Evolutionary conservation across 2,797 vertebrate species (phyloP), one percentile per base, ranked within the genome.

Genomic region (Perodicticus potto): DNA sequence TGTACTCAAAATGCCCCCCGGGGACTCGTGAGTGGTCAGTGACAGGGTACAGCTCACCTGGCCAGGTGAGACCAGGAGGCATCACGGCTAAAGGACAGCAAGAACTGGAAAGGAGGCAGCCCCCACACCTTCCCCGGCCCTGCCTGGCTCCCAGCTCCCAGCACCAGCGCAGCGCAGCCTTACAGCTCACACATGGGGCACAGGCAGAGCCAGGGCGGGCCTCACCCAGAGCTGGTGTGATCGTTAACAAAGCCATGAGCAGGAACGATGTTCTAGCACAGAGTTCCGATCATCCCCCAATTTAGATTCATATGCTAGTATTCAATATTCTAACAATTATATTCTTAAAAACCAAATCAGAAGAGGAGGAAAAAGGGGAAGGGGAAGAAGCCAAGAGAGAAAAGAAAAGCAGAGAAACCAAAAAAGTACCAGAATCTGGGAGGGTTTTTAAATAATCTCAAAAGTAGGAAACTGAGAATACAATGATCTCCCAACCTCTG

Each of bases 181-280:
- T 13, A 2, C 25, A 40, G 23, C 37, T 29, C 43, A 22, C 49
- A 55, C n/a, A n/a, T 0, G 6, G 32, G 2, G 67, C 5, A 1
- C 72, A 67, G 14, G 16, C 27, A 3, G 34, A 29, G 70, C 70
- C 25, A 29, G 23, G 1, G 22, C 3, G 23, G 55, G 55, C 20
- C 37, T n/a, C 14, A n/a, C 29, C 55, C 34, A 5, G n/a, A 29
- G 27, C 57, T 0, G 2, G 25, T 25, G 9, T 19, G 57, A 55
- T 5, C 19, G 9, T 17, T 5, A 29, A 27, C 19, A 37, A 82
- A 45, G 78, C 17, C 59, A 45, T 8, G 29, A 23, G 27, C 22
- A 80, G 34, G n/a, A n/a, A 55, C 1, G 7, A 9, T 40, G 77
- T 13, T 29, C 20, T 32, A 19, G 37, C 55, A 53, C 59, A n/a